Base-by-base conservation (phyloP, 2,888 invertebrate genomes). In the Pherbina coryleti region DNA sequence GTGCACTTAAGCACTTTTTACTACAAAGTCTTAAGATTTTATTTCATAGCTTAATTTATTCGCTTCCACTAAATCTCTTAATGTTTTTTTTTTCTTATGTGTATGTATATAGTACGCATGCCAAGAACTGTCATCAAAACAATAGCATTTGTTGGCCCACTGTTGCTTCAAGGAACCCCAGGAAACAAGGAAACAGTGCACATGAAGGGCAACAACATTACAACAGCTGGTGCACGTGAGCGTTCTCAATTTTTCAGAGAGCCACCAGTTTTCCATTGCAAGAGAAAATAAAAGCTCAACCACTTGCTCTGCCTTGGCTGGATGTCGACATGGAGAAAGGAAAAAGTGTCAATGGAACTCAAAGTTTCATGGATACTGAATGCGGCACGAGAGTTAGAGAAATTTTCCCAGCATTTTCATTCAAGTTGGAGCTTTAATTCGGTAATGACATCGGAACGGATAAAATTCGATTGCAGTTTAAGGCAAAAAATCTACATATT, bases 341-440 rank as follows among this genome's bases (percentile, higher is more conserved):
- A 49, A 53, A 69, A 69, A 67, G 44, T 69, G 49, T 69, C 69
- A 69, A 51, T 69, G 69, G 69, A 69, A 69, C 25, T 22, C 51
- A 69, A 69, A 69, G 25, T 69, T 69, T 69, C 25, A 69, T 69
- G 69, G 49, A 69, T 69, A 69, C 69, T 51, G 49, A 69, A 49
- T 69, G 69, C 51, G 51, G 49, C 69, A 69, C 5, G 14, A 51
- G 37, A 25, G 51, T 69, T 69, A 49, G 69, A 69, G 69, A 69
- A 51, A 69, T 69, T 49, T 69, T 69, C 51, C 19, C 25, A 51
- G 67, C 8, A 51, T 49, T 85, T 84, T 85, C 84, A 86, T 86
- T 87, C 82, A 84, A 87, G 88, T 87, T 87, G 84, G 84, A 87
- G 86, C 83, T 69, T 69, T 69, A n/a, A 44, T n/a, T 37, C 67